Base-by-base conservation (phyloP, 2,113 vertebrate genomes). In the Heloderma charlesbogerti region DNA sequence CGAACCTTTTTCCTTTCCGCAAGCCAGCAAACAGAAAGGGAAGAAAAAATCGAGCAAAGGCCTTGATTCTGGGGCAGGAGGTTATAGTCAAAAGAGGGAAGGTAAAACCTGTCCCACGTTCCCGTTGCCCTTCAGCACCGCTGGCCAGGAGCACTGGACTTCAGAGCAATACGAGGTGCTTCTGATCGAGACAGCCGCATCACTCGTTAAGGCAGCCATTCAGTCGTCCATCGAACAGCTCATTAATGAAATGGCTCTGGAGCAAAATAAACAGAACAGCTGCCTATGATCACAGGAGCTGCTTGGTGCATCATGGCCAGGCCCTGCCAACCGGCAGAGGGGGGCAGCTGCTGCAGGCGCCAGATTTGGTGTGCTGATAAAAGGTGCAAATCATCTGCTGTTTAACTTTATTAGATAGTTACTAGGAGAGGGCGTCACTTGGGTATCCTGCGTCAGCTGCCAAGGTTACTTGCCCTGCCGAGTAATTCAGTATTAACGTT, bases 221-320 rank as follows among this genome's bases (percentile, higher is more conserved):
- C 97, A 98, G 94, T 96, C 97, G 0, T 98, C 98, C 87, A 91
- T 98, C 89, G 97, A 98, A 91, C 97, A 98, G 95, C 95, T 98
- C 90, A 94, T 97, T 88, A 98, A 95, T 1, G 98, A 98, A 95
- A 97, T 97, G 96, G 96, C 95, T 72, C 96, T 97, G 89, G 96
- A 96, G 88, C 96, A 97, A 83, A 96, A 97, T 67, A 95, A 96
- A 79, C 96, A 97, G 86, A 98, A 97, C 95, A 97, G 95, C 88
- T 96, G 96, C 90, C 92, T 98, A 88, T 96, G 97, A 97, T 92
- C 94, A 93, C 91, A 87, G 72, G 12, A 7, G 48, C 88, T 90
- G 27, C 85, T 43, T 74, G 37, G 48, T 16, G 5, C 43, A 40
- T 69, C 54, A 9, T 1, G 37, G 80, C 37, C 66, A 9, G 40